Conservation (phyloP, 2,797 vertebrate species). For the Spondyliosoma cantharus region DNA sequence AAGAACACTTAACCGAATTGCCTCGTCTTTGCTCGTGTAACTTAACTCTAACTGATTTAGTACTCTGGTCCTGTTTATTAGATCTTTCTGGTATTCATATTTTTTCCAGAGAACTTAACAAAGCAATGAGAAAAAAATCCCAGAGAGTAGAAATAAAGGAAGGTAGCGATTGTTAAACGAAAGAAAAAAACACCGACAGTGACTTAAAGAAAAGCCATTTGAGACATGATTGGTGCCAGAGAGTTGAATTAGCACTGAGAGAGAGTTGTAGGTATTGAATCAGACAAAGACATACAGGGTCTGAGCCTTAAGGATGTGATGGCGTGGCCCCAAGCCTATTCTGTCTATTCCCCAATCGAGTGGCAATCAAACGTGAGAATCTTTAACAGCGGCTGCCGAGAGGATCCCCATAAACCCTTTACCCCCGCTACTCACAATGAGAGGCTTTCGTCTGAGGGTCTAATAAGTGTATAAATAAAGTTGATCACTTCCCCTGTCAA, state of each 20-base stretch:
- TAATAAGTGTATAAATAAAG: slow-evolving; percentile 86
- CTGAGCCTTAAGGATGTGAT: slow-evolving; percentile 61
- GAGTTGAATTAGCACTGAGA: slow-evolving; percentile 51
- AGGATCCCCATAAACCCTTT: slow-evolving; percentile 73
- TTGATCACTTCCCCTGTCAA: slow-evolving; percentile 85
- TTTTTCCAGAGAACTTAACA: slow-evolving; percentile 29
- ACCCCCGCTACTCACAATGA: slow-evolving; percentile 72
- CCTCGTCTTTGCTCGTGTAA: slow-evolving; percentile 56
- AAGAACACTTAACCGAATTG: slow-evolving; percentile 78
- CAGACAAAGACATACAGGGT: slow-evolving; percentile 55
- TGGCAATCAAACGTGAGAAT: slow-evolving; percentile 80
- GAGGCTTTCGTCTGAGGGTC: slow-evolving; percentile 75
- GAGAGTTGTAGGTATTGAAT: slow-evolving; percentile 48
- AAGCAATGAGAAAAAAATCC: slow-evolving; percentile 39
- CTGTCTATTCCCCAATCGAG: slow-evolving; percentile 59
- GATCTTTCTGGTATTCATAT: slow-evolving; percentile 56
- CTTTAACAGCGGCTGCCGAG: slow-evolving; percentile 63
- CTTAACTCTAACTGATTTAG: slow-evolving; percentile 63
- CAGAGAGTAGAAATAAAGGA: slow-evolving; percentile 18
- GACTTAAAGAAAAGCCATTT: slow-evolving; percentile 28
- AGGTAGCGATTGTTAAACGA: background rate
- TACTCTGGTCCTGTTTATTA: slow-evolving; percentile 33
- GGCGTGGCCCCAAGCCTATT: slow-evolving; percentile 60
- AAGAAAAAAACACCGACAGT: slow-evolving; percentile 11
- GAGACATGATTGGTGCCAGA: slow-evolving; percentile 28